Evolutionary conservation across 1,140 invertebrate genomes (phyloP), one percentile per base, ranked within the genome.

Genomic region (Pteromalus puparum): DNA sequence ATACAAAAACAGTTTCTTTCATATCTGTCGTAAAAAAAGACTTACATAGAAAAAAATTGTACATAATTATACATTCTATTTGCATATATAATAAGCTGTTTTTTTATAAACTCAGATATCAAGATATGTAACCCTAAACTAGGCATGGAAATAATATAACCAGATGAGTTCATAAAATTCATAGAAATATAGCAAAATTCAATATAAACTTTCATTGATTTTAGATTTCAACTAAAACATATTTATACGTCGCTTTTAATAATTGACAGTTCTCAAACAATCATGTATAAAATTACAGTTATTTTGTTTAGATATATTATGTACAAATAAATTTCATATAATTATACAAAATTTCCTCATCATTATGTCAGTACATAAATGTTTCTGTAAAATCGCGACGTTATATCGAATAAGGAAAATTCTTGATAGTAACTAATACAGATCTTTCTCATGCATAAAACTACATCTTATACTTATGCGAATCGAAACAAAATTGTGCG

Each of bases 381-480:
- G 65, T 77, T 72, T 18, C 4, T 30, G n/a, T 74, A 84, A 75
- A 67, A 84, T 24, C 21, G 28, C 7, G 21, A 79, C 18, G 26
- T 73, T 26, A 26, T 6, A 46, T 79, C 4, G 67, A 84, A 53
- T 48, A 30, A 24, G 0, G 42, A 65, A 83, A 34, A 80, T 84
- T 75, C 21, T 80, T 81, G 12, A 68, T 76, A 74, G n/a, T 76
- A 81, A 85, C 28, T 68, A 81, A 81, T 85, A 76, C 61, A 81
- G 83, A 85, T 85, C 78, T 84, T 81, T 81, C 24, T 61, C 21
- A 24, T 53, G 42, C 26, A n/a, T 85, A 81, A 74, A 81, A 81
- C 79, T 85, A 81, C 48, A 84, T 12, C 67, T 84, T 75, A 68
- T 2, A 74, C 73, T 3, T 73, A 79, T 65, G 74, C 21, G 48